Evolutionary conservation across 2,797 vertebrate genomes (phyloP).

Genomic region (Pampus argenteus): DNA sequence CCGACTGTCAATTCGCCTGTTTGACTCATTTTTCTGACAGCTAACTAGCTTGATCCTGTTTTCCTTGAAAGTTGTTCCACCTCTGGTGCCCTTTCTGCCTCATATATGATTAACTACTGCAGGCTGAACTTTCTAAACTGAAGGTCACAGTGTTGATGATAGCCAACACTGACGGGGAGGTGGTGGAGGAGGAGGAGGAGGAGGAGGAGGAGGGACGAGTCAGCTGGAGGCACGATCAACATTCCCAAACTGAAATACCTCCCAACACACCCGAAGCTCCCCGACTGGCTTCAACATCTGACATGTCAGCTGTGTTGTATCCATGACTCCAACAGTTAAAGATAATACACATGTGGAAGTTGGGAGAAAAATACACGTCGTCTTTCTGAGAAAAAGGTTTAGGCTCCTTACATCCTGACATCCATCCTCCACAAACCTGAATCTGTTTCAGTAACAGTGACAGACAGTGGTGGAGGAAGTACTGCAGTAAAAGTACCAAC

Average conservation of each 20-base stretch:
- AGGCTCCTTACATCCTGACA: background rate
- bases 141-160: constrained; percentile 45
- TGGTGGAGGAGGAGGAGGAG: background rate
- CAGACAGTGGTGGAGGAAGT: no score
- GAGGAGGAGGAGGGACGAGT: no score
- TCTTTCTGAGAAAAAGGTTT: background rate
- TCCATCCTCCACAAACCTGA: background rate
- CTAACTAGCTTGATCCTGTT: background rate
- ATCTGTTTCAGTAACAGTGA: no score
- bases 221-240: background rate
- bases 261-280: background rate
- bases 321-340: background rate
- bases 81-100: background rate
- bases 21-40: background rate
- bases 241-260: background rate
- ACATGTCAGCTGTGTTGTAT: background rate
- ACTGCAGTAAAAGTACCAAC: no score
- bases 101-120: constrained; percentile 38
- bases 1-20: no score
- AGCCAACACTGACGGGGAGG: background rate
- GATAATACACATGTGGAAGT: constrained; percentile 12
- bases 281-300: background rate
- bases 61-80: background rate
- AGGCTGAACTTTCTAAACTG: constrained; percentile 27
- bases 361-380: background rate